Evolutionary conservation across 2,797 vertebrate genomes (phyloP), one percentile per base, ranked within the genome.

Genomic region (Australoheros facetus): DNA sequence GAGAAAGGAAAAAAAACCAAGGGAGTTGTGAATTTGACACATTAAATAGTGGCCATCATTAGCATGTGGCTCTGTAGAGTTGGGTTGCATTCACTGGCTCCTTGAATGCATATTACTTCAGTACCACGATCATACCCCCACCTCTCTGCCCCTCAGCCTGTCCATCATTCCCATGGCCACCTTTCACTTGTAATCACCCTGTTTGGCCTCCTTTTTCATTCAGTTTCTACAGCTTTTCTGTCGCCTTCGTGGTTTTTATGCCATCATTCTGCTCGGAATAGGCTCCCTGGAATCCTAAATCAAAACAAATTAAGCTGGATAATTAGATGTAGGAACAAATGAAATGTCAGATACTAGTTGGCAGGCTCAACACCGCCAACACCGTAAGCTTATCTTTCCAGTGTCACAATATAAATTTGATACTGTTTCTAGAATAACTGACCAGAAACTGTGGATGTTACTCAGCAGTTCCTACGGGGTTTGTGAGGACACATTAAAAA

Each of bases 21-120:
- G 82, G 88, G 85, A 87, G 92, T 91, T 91, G 90, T 93, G 92
- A 94, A 92, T 95, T 90, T 95, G 94, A 94, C 91, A 92, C 90
- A 82, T 94, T 93, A 95, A 96, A 95, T 95, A 90, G 94, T 90
- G 85, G 80, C 77, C 73, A 58, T 93, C 88, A 95, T 96, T 95
- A 95, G 95, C 95, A 95, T 95, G 95, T 93, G 91, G 90, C 82
- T 92, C 92, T 93, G 93, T 92, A 64, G 88, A 74, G 78, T 89
- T 53, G 42, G 80, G 79, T 30, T 85, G 91, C 84, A 93, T 93
- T 95, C 93, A 95, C 82, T 74, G 78, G 86, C 79, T 87, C 58
- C 86, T 84, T 95, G 93, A 94, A 95, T 95, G 88, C 79, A 83
- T 92, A 87, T 90, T 85, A 89, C 90, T 82, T 88, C 82, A 42